A percentile compares a stretch with the other conserved stretches of the same genome.
Evolutionary conservation across 2,888 invertebrate genomes (phyloP).

Genomic region (Seira sanloemensis): DNA sequence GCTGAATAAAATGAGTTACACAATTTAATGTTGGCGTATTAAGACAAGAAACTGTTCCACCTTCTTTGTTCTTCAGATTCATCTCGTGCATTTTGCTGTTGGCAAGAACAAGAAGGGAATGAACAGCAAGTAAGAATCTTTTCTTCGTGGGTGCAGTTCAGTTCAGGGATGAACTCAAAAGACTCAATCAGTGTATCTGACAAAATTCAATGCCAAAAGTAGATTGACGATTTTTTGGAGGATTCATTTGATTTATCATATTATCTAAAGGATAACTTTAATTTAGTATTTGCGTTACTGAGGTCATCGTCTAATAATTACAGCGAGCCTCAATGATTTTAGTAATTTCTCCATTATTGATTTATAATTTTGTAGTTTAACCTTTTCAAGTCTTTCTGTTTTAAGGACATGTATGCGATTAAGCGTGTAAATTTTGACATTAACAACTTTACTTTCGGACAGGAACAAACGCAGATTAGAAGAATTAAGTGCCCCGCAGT

Average conservation of each 20-base stretch:
- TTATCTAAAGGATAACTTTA: no score
- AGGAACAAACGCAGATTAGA: no score
- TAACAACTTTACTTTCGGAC: neutral
- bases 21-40: constrained; percentile 19
- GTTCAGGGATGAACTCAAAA: constrained; percentile 34
- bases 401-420: no score
- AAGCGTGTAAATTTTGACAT: no score
- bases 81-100: neutral
- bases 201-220: constrained; percentile 21
- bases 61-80: no score
- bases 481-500: no score
- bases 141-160: neutral
- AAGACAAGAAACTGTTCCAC: constrained; percentile 28
- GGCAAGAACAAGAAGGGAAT: neutral
- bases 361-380: constrained; percentile 10
- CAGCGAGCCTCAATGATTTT: no score
- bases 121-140: neutral
- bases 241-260: no score
- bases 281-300: constrained; percentile 14
- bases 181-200: constrained; percentile 31
- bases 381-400: constrained; percentile 27
- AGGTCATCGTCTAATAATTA: constrained; percentile 12
- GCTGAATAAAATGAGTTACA: no score
- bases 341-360: constrained; percentile 2
- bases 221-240: no score